Base-by-base conservation (phyloP, 1,140 invertebrate genomes). In the Leptinotarsa defecta region DNA sequence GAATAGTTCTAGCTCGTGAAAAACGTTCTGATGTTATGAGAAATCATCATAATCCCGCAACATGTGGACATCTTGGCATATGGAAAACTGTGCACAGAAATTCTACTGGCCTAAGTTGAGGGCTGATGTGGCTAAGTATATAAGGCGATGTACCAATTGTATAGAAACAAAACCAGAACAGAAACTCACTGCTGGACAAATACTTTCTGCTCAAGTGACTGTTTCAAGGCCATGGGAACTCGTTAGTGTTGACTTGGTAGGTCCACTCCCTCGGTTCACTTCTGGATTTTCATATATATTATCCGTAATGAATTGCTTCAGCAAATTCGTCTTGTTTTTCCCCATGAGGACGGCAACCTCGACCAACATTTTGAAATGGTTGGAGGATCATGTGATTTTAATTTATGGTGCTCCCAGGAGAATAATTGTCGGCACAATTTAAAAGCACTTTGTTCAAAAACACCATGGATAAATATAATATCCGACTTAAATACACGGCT, bases 351-450 rank as follows among this genome's bases (percentile, higher is more conserved):
- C 15, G 17, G 75, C 68, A 4, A 73, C 71, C 4, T 49, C 77
- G 17, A n/a, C 19, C 49, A 27, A 27, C 24, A 27, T 27, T 27
- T 27, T 2, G 24, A 27, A 27, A 27, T 27, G 24, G 4, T 27
- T 79, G 68, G 74, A 77, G 70, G 63, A 77, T 43, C 24, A 76
- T 6, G 71, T 80, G 2, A 79, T 80, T 74, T 48, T 79, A 2
- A 48, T 67, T 11, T 77, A 73, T 62, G 79, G 79, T 3, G 65
- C 71, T 27, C 24, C 24, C 24, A 27, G 72, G 77, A n/a, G 72
- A 77, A 17, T 19, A 63, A 27, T n/a, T 69, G 13, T 48, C 57
- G 5, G 15, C 1, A 11, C 69, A 74, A 20, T 74, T 74, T 71
- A 34, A 3, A 6, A 57, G 43, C 24, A 74, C 64, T 19, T 48